Conservation (phyloP, 2,888 invertebrate genomes). For the Phengaris arion region DNA sequence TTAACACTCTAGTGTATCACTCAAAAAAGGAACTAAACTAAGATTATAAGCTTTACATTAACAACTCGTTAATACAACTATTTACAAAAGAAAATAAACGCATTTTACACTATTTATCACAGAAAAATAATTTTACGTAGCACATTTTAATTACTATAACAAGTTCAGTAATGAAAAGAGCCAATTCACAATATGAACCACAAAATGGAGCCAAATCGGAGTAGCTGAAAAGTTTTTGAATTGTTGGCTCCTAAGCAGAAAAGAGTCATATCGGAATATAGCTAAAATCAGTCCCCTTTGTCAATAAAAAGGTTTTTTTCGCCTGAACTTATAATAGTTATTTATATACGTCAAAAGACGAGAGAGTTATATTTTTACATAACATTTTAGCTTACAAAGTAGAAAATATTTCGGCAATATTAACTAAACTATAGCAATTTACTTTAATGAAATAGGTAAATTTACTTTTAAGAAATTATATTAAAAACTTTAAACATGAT, state of each 20-base stretch:
- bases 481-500: conserved; percentile 15
- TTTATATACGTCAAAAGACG: conserved; percentile 9
- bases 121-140: conserved; percentile 72
- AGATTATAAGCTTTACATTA: conserved; percentile 66
- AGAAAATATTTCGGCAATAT: conserved; percentile 8
- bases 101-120: conserved; percentile 75
- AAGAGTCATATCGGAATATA: background rate
- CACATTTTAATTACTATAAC: conserved; percentile 18
- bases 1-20: conserved; percentile 48
- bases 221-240: too few species aligned
- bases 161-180: background rate
- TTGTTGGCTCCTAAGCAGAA: background rate
- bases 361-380: conserved; percentile 19
- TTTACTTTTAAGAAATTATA: conserved; percentile 12
- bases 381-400: conserved; percentile 21
- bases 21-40: conserved; percentile 53
- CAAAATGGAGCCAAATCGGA: background rate
- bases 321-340: background rate
- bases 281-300: background rate
- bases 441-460: conserved; percentile 12
- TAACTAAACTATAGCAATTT: background rate
- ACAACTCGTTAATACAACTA: conserved; percentile 47
- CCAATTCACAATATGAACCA: background rate
- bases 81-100: conserved; percentile 63
- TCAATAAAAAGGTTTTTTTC: background rate